A percentile compares a stretch with the other conserved stretches of the same genome.
These are phyloP conservation scores for Falco cherrug DNA, from an alignment of 2,797 vertebrate species.

Conservation along the genomic window DNA sequence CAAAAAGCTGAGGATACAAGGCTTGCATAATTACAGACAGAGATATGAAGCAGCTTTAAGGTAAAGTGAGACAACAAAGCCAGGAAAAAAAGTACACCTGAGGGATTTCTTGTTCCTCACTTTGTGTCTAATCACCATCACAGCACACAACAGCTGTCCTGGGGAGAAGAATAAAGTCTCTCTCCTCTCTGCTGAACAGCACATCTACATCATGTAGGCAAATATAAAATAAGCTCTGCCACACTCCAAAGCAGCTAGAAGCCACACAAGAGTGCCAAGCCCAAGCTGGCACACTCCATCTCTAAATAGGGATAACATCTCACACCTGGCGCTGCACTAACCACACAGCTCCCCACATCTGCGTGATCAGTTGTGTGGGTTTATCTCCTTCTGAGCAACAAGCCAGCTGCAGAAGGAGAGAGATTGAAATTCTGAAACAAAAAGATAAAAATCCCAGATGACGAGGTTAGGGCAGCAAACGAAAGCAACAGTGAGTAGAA, in stretches of 20 bases:
- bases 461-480: not conserved
- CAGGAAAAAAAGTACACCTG: not conserved
- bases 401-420: not conserved
- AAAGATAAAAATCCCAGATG: not conserved
- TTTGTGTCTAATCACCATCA: constrained; percentile 2
- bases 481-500: not conserved
- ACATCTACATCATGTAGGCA: not conserved
- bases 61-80: not conserved
- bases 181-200: not conserved
- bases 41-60: not conserved
- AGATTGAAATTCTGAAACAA: not conserved
- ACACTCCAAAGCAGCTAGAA: not conserved
- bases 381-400: not conserved
- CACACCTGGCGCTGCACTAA: not conserved
- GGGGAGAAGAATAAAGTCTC: not conserved
- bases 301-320: not conserved
- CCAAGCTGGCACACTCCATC: not conserved
- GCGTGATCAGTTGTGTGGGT: not conserved
- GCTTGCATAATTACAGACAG: not conserved
- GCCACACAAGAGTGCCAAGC: not conserved
- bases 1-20: not conserved
- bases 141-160: not conserved
- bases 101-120: constrained; percentile 5
- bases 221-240: not conserved
- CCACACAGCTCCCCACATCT: not conserved